phyloP scores from a whole-genome alignment of 2,113 vertebrate genomes.

The Pachyramphus minor region DNA sequence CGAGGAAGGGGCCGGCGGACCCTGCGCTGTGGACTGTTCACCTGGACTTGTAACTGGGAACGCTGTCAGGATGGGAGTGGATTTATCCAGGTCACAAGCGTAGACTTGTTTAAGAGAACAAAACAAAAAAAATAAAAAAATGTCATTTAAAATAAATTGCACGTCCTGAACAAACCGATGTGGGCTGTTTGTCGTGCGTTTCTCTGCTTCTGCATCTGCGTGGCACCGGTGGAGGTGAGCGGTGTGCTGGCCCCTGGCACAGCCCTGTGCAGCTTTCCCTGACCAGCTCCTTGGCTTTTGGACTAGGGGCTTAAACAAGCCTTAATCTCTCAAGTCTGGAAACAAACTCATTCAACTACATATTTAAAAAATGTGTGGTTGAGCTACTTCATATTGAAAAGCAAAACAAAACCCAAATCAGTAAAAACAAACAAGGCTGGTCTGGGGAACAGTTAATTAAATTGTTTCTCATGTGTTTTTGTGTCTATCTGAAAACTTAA shows the following conservation, averaged over 20 bases:
- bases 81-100: not conserved
- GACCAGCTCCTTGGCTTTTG: not conserved
- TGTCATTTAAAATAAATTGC: conserved; percentile 20
- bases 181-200: not conserved
- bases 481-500: not conserved
- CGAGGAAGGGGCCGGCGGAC: fast-evolving
- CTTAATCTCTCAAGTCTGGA: not conserved
- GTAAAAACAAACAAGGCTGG: not conserved
- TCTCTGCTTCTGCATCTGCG: not conserved
- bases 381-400: not conserved
- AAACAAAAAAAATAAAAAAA: not conserved
- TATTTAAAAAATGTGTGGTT: not conserved
- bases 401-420: not conserved
- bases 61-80: not conserved
- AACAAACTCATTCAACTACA: not conserved
- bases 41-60: not conserved
- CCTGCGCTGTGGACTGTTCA: not conserved
- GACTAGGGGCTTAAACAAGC: not conserved
- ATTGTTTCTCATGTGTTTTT: not conserved
- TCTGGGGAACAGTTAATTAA: not conserved
- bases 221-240: not conserved
- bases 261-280: not conserved
- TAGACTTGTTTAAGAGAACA: not conserved
- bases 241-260: not conserved
- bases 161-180: not conserved